Base-by-base conservation (phyloP, 2,797 vertebrate species). In the Scomberomorus guttatus region DNA sequence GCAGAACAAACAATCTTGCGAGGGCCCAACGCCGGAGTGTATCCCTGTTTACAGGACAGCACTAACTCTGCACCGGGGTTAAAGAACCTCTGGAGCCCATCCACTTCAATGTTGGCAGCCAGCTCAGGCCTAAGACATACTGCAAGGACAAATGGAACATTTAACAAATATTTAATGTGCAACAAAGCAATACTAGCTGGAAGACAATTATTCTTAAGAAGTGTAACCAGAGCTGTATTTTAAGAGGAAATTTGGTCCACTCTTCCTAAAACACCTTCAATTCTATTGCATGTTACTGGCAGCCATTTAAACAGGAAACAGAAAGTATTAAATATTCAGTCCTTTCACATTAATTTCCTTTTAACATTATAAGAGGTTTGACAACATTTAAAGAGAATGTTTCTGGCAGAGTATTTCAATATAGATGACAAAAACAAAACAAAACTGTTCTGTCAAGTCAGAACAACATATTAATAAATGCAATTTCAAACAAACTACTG, bases 21-120 rank as follows among this genome's bases (percentile, higher is more conserved):
- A 5, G 90, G 90, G 4, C 93, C 93, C 0, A 0, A 81, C 3
- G 88, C 52, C 1, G 93, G 84, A 11, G 74, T n/a, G 24, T 96
- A 95, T 2, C 97, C 97, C 0, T 76, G 76, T 61, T 73, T 77
- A 62, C 97, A 98, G 51, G 82, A 72, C 64, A 96, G 95, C 0
- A 18, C 10, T 4, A 96, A 59, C 67, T 75, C 61, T 10, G 85
- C 91, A 0, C 97, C 96, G 0, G 93, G 90, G 0, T 74, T 86
- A 5, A 94, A 97, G 74, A 66, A 87, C 1, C n/a, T 76, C 83
- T 96, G 95, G 15, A 92, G 22, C 0, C 84, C 87, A 0, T 63
- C 12, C 0, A 92, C 7, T 0, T 81, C 78, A 59, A 96, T 88
- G 76, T 93, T 94, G 0, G 48, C 78, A 15, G 78, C 10, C 55